Conservation (phyloP, 2,113 vertebrate genomes). For the Planiliza haematocheilus region DNA sequence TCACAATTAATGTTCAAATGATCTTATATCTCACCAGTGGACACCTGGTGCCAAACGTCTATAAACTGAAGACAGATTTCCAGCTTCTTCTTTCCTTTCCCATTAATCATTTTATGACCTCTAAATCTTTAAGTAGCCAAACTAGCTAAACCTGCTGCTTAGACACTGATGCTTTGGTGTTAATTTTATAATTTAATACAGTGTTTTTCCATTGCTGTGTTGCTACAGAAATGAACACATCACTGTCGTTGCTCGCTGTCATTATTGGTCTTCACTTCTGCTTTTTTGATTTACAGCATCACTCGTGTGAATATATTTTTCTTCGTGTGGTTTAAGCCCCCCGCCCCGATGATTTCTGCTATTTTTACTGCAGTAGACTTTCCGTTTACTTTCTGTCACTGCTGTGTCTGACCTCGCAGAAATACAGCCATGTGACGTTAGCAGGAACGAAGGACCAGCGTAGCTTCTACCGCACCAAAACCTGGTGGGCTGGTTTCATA, state of each 20-base stretch:
- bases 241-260: not conserved
- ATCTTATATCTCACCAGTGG: too few relatives aligned
- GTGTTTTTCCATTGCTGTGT: too few relatives aligned
- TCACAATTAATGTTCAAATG: too few relatives aligned
- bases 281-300: not conserved
- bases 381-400: not conserved
- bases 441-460: constrained; percentile 89
- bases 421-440: constrained; percentile 91
- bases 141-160: too few relatives aligned
- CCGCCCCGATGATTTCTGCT: constrained; percentile 7
- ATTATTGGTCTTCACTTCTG: not conserved
- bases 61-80: too few relatives aligned
- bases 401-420: constrained; percentile 78
- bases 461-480: constrained; percentile 92
- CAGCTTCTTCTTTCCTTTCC: too few relatives aligned
- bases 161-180: too few relatives aligned
- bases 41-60: too few relatives aligned
- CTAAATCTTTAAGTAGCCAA: too few relatives aligned
- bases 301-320: not conserved
- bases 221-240: not conserved
- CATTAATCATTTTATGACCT: too few relatives aligned
- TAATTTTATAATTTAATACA: too few relatives aligned
- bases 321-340: not conserved
- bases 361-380: not conserved
- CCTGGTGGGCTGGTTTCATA: constrained; percentile 93